A percentile compares a stretch with the other conserved stretches of the same genome.
Evolutionary conservation across 2,797 vertebrate genomes (phyloP).

Genomic region (Chiloscyllium punctatum): DNA sequence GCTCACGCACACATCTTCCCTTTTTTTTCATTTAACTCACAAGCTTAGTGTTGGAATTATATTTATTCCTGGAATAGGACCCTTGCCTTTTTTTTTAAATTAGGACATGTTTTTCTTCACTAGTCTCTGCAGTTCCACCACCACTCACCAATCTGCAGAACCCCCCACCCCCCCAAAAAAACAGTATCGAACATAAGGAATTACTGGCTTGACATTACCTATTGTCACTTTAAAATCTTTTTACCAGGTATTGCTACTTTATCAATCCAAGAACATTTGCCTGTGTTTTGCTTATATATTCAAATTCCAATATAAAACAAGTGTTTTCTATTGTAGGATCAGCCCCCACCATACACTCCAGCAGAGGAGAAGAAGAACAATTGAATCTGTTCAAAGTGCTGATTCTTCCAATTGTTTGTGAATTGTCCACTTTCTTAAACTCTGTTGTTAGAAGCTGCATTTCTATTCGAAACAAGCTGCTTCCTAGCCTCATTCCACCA

Average conservation of each 20-base stretch:
- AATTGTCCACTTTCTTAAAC: constrained; percentile 8
- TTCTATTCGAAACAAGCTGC: neutral
- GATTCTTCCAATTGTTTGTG: neutral
- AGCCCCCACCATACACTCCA: constrained; percentile 76
- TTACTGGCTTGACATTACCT: neutral
- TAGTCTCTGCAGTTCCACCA: too few relatives aligned
- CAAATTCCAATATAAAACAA: neutral
- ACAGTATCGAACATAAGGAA: neutral
- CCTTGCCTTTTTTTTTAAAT: neutral
- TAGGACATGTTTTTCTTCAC: too few relatives aligned
- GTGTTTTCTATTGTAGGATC: constrained; percentile 59
- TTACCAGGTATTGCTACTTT: too few relatives aligned
- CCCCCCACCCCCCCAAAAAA: neutral
- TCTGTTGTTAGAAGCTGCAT: constrained; percentile 26
- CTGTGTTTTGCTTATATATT: neutral
- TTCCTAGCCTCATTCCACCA: neutral
- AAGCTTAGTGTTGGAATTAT: too few relatives aligned
- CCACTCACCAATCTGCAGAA: too few relatives aligned
- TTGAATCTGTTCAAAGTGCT: constrained; percentile 42
- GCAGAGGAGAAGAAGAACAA: constrained; percentile 75
- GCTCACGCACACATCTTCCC: too few relatives aligned
- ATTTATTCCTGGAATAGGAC: too few relatives aligned
- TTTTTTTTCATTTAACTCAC: too few relatives aligned
- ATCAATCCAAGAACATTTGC: too few relatives aligned
- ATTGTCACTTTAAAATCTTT: too few relatives aligned